Percentiles rank a stretch among this genome's conserved stretches.
These are phyloP conservation scores for Varecia variegata DNA, from an alignment of 2,797 vertebrate genomes.

Conservation along the genomic window DNA sequence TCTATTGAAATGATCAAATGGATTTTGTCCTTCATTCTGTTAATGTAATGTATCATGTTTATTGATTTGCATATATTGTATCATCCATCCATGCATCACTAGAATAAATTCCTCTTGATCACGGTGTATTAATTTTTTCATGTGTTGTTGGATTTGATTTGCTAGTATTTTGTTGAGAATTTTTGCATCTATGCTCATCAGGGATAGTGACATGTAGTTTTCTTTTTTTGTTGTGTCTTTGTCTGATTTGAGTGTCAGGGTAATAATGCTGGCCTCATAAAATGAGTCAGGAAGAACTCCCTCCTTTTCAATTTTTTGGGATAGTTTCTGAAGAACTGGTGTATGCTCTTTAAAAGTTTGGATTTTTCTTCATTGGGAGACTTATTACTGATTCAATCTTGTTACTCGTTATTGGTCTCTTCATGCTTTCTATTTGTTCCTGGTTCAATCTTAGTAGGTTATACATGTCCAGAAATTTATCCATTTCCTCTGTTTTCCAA, in stretches of 20 bases:
- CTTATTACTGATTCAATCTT: too few relatives aligned
- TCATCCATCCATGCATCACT: neutral
- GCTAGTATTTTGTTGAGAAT: neutral
- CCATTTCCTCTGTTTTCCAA: too few relatives aligned
- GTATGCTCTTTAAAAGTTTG: too few relatives aligned
- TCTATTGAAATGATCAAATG: neutral
- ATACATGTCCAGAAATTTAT: too few relatives aligned
- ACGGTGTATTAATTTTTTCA: neutral
- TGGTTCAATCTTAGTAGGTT: too few relatives aligned
- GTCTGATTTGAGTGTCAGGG: neutral
- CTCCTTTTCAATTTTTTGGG: neutral
- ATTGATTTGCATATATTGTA: neutral
- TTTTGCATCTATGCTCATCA: neutral
- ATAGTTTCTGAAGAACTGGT: too few relatives aligned
- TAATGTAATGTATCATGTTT: neutral
- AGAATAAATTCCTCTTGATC: neutral
- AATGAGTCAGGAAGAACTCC: neutral
- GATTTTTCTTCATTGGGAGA: too few relatives aligned
- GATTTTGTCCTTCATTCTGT: neutral
- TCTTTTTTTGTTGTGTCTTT: neutral
- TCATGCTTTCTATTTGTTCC: too few relatives aligned
- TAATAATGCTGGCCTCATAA: neutral
- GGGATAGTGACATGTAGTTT: neutral
- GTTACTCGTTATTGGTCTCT: too few relatives aligned
- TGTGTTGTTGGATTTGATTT: neutral